These are phyloP conservation scores for Drosophila quinaria DNA, from an alignment of 2,888 invertebrate species.

Conservation along the genomic window DNA sequence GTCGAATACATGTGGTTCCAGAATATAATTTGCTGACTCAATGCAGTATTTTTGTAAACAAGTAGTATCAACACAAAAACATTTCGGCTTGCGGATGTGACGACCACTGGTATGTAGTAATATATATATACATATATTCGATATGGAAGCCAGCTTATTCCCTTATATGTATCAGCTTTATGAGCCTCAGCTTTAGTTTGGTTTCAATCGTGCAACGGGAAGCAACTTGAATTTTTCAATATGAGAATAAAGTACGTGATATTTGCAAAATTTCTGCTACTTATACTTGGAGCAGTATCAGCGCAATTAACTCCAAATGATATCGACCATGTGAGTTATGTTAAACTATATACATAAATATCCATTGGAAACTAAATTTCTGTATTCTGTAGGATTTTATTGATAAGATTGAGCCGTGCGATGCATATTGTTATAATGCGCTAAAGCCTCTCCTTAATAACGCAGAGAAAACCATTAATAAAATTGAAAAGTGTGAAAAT, in stretches of 20 bases:
- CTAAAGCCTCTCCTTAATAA: not conserved
- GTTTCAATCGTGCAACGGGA: not conserved
- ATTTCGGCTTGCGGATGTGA: not conserved
- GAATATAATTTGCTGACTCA: not conserved
- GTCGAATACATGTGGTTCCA: not conserved
- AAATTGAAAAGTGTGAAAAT: not conserved
- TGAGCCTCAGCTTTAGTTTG: not conserved
- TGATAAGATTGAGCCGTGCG: not conserved
- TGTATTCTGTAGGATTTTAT: not conserved
- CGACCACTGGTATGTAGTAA: not conserved
- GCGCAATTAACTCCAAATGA: not conserved
- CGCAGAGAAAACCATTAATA: rapidly evolving
- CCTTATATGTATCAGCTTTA: not conserved
- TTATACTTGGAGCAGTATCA: not conserved
- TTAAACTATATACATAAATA: not conserved
- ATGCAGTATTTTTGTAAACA: no score
- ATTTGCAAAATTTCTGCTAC: not conserved
- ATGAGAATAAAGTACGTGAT: conserved; percentile 5
- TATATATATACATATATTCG: not conserved
- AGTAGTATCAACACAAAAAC: not conserved
- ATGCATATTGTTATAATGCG: not conserved
- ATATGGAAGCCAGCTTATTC: not conserved
- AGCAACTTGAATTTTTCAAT: not conserved
- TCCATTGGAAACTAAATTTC: not conserved
- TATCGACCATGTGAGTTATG: not conserved